Evolutionary conservation across 2,797 vertebrate species (phyloP).

Genomic region (Esox lucius): DNA sequence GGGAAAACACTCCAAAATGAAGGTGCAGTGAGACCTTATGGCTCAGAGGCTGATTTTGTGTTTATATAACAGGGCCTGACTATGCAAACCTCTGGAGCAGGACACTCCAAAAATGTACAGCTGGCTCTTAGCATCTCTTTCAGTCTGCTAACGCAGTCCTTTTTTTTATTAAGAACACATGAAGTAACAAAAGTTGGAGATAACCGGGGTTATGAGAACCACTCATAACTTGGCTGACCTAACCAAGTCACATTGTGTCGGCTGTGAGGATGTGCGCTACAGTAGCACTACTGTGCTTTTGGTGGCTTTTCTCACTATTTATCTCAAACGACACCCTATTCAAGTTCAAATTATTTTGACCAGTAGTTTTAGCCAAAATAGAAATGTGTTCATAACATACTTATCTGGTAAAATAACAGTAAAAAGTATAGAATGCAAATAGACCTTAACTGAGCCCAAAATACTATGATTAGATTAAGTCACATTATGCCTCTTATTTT

Average conservation of each 20-base stretch:
- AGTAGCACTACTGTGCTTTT: not conserved
- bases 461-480: no score
- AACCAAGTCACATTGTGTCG: not conserved
- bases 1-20: not conserved
- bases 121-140: not conserved
- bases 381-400: no score
- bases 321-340: no score
- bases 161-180: not conserved
- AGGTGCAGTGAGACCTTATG: not conserved
- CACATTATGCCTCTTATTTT: no score
- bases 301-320: not conserved
- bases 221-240: constrained; percentile 41
- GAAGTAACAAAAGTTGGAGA: constrained; percentile 32
- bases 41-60: not conserved
- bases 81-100: not conserved
- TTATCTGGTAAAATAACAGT: no score
- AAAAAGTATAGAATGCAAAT: no score
- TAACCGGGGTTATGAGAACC: constrained; percentile 26
- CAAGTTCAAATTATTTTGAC: no score
- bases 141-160: not conserved
- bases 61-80: constrained; percentile 16
- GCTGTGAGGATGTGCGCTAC: not conserved
- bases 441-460: no score
- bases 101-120: not conserved
- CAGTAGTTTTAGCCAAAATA: no score